A percentile compares a stretch with the other conserved stretches of the same genome.
phyloP scores from a whole-genome alignment of 2,797 vertebrate species.

The Remorina albescens region DNA sequence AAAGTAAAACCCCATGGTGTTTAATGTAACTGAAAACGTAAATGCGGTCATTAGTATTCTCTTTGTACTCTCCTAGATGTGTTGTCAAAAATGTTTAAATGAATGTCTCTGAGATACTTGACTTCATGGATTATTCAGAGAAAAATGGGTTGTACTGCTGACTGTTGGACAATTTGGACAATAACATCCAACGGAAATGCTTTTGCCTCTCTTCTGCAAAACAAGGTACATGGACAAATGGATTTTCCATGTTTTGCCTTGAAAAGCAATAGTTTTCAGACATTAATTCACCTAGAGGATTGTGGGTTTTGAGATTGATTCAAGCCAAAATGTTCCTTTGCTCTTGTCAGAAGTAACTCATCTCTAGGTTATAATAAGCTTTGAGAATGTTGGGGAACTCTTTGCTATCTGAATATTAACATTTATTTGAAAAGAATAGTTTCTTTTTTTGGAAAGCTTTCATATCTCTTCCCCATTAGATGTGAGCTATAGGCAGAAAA shows the following conservation, averaged over 20 bases:
- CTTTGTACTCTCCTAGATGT: constrained; percentile 40
- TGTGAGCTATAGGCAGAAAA: neutral
- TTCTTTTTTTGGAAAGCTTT: no score
- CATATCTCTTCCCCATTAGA: neutral
- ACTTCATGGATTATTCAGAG: constrained; percentile 68
- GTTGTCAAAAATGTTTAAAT: constrained; percentile 53
- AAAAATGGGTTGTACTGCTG: constrained; percentile 20
- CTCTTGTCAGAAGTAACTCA: neutral
- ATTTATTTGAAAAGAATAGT: no score
- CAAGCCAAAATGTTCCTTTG: constrained; percentile 13
- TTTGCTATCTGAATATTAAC: neutral
- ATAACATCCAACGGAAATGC: constrained; percentile 20
- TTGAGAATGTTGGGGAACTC: neutral
- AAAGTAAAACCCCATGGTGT: constrained; percentile 26
- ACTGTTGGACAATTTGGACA: constrained; percentile 54
- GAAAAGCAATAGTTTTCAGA: constrained; percentile 25
- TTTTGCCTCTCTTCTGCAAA: constrained; percentile 12
- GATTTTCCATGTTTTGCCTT: constrained; percentile 11
- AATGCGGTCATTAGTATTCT: constrained; percentile 64
- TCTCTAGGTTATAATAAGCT: neutral
- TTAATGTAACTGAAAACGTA: constrained; percentile 65
- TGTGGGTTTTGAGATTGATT: constrained; percentile 10
- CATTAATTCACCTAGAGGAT: constrained; percentile 22
- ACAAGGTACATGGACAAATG: constrained; percentile 21
- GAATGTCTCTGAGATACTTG: constrained; percentile 45